Evolutionary conservation across 2,113 vertebrate species (phyloP).

Genomic region (Abramis brama): DNA sequence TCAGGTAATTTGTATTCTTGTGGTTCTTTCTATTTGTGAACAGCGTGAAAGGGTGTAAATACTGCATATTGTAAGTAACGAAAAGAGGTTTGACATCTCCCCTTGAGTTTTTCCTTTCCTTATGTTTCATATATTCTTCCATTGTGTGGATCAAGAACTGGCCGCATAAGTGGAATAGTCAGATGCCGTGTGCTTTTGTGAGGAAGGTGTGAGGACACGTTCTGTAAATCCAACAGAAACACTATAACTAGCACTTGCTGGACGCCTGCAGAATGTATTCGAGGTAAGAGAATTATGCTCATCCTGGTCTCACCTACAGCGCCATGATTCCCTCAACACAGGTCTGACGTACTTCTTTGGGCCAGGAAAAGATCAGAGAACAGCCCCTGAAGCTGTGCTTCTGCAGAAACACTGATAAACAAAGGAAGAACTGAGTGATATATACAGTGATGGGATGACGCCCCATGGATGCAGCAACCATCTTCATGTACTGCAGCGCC

Average conservation of each 20-base stretch:
- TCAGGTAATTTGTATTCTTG: slow-evolving; percentile 3
- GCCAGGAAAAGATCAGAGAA: slow-evolving; percentile 44
- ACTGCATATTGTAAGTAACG: background rate
- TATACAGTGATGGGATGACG: slow-evolving; percentile 36
- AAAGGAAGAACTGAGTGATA: slow-evolving; percentile 28
- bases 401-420: slow-evolving; percentile 53
- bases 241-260: slow-evolving; percentile 23
- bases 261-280: slow-evolving; percentile 37
- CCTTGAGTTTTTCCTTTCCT: background rate
- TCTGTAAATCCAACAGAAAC: slow-evolving; percentile 29
- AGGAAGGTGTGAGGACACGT: slow-evolving; percentile 11
- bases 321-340: slow-evolving; percentile 10
- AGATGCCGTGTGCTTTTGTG: background rate
- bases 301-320: slow-evolving; percentile 42
- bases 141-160: background rate
- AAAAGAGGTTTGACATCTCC: slow-evolving; percentile 6
- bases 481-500: slow-evolving; percentile 6
- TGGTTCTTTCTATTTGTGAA: background rate
- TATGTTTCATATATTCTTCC: background rate
- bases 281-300: slow-evolving; percentile 39
- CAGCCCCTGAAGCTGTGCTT: slow-evolving; percentile 35
- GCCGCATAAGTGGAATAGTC: background rate
- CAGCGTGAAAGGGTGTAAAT: slow-evolving; percentile 10
- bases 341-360: slow-evolving; percentile 32
- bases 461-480: slow-evolving; percentile 39